phyloP scores from a whole-genome alignment of 2,888 invertebrate genomes.

The Apamea sordens region DNA sequence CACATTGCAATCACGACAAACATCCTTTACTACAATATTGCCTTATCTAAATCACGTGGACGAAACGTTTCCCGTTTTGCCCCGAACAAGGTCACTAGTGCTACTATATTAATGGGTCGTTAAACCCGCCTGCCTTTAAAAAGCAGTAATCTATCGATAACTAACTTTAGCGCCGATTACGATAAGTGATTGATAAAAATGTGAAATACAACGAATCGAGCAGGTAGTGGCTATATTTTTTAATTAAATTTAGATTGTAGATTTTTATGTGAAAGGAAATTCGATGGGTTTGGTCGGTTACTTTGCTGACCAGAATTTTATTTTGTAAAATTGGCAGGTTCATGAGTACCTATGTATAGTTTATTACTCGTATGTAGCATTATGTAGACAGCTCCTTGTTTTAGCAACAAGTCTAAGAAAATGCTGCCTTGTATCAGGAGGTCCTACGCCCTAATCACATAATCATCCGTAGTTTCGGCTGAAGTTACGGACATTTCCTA shows the following conservation, averaged over 20 bases:
- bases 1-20: constrained; percentile 12
- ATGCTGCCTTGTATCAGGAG: not conserved
- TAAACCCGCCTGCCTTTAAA: constrained; percentile 56
- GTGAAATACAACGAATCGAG: constrained; percentile 30
- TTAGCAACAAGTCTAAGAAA: not conserved
- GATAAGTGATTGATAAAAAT: constrained; percentile 58
- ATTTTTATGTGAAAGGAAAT: not conserved
- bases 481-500: too few species aligned
- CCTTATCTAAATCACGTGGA: constrained; percentile 54
- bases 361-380: not conserved
- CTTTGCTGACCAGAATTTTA: not conserved
- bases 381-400: not conserved
- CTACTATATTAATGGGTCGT: constrained; percentile 54
- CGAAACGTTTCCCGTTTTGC: constrained; percentile 33
- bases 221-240: constrained; percentile 36
- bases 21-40: not conserved
- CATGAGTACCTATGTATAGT: not conserved
- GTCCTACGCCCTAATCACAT: too few species aligned
- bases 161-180: constrained; percentile 34
- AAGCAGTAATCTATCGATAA: constrained; percentile 37
- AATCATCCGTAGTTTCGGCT: too few species aligned
- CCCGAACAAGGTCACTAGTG: constrained; percentile 59
- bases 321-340: too few species aligned
- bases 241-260: constrained; percentile 8
- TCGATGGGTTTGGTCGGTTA: not conserved